phyloP scores from a whole-genome alignment of 2,113 vertebrate genomes.

The Abramis brama region DNA sequence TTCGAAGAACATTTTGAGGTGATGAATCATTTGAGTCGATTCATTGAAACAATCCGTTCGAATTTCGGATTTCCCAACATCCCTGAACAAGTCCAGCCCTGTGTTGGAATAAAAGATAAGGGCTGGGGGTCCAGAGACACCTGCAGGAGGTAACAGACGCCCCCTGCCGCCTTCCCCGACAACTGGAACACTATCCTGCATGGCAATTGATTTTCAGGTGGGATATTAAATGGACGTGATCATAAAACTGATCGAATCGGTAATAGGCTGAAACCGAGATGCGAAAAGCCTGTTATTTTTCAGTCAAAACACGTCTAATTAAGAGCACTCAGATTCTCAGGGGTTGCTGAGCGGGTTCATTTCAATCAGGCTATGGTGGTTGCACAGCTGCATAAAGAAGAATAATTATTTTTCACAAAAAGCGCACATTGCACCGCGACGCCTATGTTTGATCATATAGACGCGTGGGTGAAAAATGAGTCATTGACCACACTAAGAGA shows the following conservation, averaged over 20 bases:
- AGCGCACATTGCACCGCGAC: not conserved
- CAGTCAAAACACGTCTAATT: conserved; percentile 31
- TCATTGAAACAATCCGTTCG: not conserved
- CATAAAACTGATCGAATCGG: not conserved
- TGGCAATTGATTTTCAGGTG: conserved; percentile 13
- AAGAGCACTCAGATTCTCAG: not conserved
- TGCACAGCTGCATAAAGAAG: not conserved
- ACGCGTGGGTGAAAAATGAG: not conserved
- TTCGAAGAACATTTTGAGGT: not conserved
- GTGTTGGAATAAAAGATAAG: not conserved
- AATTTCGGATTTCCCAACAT: not conserved
- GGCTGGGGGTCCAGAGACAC: conserved; percentile 17
- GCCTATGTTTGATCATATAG: not conserved
- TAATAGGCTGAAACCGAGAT: not conserved
- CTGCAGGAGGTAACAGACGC: conserved; percentile 29
- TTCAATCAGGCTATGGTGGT: not conserved
- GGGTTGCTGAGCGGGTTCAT: conserved; percentile 2
- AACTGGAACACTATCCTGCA: conserved; percentile 5
- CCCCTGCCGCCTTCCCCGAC: conserved; percentile 30
- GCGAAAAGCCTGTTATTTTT: conserved; percentile 17
- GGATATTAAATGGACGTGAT: conserved; percentile 21
- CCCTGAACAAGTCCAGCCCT: conserved; percentile 14
- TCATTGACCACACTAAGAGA: not conserved
- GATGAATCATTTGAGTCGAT: conserved; percentile 5
- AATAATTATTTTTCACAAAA: not conserved